phyloP scores from a whole-genome alignment of 2,797 vertebrate species.

The Phataginus tetradactyla region DNA sequence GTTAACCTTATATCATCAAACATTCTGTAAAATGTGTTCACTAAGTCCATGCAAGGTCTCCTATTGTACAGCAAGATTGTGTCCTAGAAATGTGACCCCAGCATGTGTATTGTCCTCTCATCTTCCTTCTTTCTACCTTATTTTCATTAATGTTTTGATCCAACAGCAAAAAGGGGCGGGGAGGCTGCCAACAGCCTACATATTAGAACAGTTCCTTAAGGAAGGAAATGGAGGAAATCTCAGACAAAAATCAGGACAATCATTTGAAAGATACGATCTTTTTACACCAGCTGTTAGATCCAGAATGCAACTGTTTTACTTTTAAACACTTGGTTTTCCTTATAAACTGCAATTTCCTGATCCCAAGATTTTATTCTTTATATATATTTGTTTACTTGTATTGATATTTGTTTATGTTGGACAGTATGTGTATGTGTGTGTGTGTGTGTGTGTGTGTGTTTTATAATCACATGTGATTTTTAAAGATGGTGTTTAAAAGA shows the following conservation, averaged over 20 bases:
- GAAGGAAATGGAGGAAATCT: constrained; percentile 68
- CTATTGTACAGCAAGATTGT: constrained; percentile 74
- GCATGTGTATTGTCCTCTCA: constrained; percentile 65
- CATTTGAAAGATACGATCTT: constrained; percentile 70
- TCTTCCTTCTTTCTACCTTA: constrained; percentile 68
- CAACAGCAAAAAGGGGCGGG: constrained; percentile 67
- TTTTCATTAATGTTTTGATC: constrained; percentile 76
- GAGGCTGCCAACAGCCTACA: constrained; percentile 61
- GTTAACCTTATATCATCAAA: constrained; percentile 72
- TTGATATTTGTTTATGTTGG: constrained; percentile 65
- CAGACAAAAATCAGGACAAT: constrained; percentile 70
- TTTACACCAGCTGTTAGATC: constrained; percentile 71
- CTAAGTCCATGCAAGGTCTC: constrained; percentile 54
- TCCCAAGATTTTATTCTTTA: constrained; percentile 75
- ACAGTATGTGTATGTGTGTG: constrained; percentile 58
- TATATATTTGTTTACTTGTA: constrained; percentile 76
- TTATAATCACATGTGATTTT: constrained; percentile 83
- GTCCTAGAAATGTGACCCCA: constrained; percentile 72
- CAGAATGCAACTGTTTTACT: constrained; percentile 74
- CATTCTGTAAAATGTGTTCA: constrained; percentile 74
- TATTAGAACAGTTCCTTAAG: constrained; percentile 73
- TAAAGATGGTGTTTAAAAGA: constrained; percentile 88
- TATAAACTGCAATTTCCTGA: constrained; percentile 74
- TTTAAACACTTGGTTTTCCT: constrained; percentile 74
- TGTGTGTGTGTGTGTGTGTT: constrained; percentile 71